Evolutionary conservation across 2,797 vertebrate genomes (phyloP), one percentile per base, ranked within the genome.

Genomic region (Benthosema pterotum): DNA sequence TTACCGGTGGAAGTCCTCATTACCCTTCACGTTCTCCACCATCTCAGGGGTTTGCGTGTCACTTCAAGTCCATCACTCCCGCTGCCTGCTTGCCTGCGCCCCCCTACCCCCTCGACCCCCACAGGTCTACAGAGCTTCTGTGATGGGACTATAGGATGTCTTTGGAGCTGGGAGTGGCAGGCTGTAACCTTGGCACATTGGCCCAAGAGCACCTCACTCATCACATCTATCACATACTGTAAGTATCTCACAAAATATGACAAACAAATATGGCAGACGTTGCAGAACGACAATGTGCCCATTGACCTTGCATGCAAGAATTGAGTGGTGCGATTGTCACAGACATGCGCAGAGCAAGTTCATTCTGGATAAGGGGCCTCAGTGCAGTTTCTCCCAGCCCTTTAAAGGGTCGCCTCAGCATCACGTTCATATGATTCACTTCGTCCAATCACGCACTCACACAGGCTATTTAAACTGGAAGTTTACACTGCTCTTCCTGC

Each of bases 81-180:
- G 15, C 16, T 5, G 49, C 22, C 16, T 51, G 49, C 16, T 13
- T 32, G 19, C 68, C 57, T 71, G 5, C 25, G 73, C 75, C 65
- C 52, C 71, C 62, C 69, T n/a, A 0, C 61, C 69, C 78, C 72
- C 52, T 71, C 60, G 50, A 22, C 47, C 47, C 65, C 59, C 57
- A 75, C 52, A 71, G 69, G 81, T 72, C 32, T 38, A 78, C 62
- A 61, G 69, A 74, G 64, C 80, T 87, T 85, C 83, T 87, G 72
- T 84, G 86, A 87, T 71, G 79, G 79, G 69, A 76, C 74, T 70
- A 76, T 79, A 67, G 69, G 77, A 82, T 82, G 80, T 88, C 88
- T 89, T 90, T 79, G 83, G 84, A 75, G 69, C 67, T 56, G 65
- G 53, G 67, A 82, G 75, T 86, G 57, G 51, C 60, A 72, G 11